These are phyloP conservation scores for Atherix ibis DNA, from an alignment of 2,888 invertebrate genomes.

Conservation along the genomic window DNA sequence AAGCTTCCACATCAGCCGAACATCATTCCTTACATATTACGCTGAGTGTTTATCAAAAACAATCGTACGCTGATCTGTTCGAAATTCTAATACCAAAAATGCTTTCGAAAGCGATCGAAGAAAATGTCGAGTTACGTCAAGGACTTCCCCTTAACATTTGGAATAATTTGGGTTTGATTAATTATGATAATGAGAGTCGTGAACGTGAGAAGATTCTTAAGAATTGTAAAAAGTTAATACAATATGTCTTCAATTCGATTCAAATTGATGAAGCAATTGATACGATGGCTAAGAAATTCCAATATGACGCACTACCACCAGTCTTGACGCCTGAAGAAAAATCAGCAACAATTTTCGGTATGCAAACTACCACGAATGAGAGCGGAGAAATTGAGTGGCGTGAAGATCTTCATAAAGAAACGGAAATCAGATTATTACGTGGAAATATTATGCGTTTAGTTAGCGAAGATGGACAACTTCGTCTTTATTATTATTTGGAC, in stretches of 20 bases:
- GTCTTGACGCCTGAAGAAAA: constrained; percentile 49
- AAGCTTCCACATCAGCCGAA: constrained; percentile 61
- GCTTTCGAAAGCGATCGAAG: constrained; percentile 50
- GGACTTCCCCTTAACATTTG: constrained; percentile 71
- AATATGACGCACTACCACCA: constrained; percentile 81
- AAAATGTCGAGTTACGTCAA: constrained; percentile 52
- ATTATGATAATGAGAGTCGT: constrained; percentile 36
- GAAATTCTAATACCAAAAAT: constrained; percentile 65
- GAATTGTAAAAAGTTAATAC: constrained; percentile 39
- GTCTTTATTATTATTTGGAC: constrained; percentile 67
- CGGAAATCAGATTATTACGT: constrained; percentile 41
- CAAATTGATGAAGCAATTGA: constrained; percentile 68
- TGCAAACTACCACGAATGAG: constrained; percentile 48
- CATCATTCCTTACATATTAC: constrained; percentile 89
- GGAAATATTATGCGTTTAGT: constrained; percentile 43
- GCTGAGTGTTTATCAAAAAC: constrained; percentile 79
- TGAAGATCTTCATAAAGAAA: constrained; percentile 24
- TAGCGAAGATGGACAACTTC: constrained; percentile 41
- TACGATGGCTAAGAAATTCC: constrained; percentile 66
- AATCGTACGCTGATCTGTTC: constrained; percentile 78
- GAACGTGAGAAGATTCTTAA: constrained; percentile 36
- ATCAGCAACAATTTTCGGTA: constrained; percentile 51
- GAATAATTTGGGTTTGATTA: constrained; percentile 54
- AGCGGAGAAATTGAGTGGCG: constrained; percentile 33
- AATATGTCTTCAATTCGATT: constrained; percentile 41